Conservation (phyloP, 1,140 invertebrate genomes). For the Drosophila sucinea region DNA sequence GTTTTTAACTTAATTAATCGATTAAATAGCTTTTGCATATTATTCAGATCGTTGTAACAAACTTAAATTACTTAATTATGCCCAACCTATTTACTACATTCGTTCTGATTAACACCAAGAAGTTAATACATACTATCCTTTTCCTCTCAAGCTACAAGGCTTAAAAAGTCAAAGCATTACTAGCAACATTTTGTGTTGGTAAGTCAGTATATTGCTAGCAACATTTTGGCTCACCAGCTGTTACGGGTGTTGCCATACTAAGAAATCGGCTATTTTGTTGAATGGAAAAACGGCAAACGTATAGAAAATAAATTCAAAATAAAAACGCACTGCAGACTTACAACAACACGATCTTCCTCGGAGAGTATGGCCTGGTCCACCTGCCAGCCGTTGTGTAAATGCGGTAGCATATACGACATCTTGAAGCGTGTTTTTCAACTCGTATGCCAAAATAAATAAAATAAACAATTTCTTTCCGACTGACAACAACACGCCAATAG, state of each 20-base stretch:
- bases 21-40: neutral
- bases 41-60: neutral
- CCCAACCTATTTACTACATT: no score
- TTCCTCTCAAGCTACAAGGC: no score
- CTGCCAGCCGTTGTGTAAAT: constrained; percentile 99
- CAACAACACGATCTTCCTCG: constrained; percentile 98
- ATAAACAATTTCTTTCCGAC: constrained; percentile 54
- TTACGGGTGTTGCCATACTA: neutral
- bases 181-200: no score
- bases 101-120: no score
- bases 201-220: neutral
- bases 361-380: constrained; percentile 99
- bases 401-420: constrained; percentile 99
- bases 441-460: constrained; percentile 11
- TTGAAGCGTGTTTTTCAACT: constrained; percentile 61
- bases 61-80: no score
- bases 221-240: neutral
- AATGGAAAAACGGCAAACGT: neutral
- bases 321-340: constrained; percentile 81
- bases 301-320: neutral
- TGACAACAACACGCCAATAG: neutral
- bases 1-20: no score
- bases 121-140: no score
- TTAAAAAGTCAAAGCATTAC: no score
- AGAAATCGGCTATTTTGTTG: neutral